These are phyloP conservation scores for Nothocercus julius DNA, from an alignment of 2,113 vertebrate genomes.

Conservation along the genomic window DNA sequence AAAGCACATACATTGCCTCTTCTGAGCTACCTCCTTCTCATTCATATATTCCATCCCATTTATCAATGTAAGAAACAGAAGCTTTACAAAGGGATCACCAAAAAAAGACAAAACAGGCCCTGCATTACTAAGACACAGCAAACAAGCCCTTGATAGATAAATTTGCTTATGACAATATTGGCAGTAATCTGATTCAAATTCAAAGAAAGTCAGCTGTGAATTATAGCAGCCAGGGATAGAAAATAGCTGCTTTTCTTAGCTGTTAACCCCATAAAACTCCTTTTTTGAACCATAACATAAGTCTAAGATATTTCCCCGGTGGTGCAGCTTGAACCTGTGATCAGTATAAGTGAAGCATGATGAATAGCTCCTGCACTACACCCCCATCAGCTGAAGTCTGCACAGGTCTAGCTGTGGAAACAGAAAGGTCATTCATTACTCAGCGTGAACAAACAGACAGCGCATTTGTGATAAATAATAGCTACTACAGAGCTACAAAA, in stretches of 20 bases:
- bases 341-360: slow-evolving; percentile 81
- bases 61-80: slow-evolving; percentile 35
- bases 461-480: slow-evolving; percentile 83
- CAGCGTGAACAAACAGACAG: slow-evolving; percentile 76
- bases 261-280: slow-evolving; percentile 51
- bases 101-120: background rate
- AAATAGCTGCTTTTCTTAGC: slow-evolving; percentile 23
- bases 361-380: slow-evolving; percentile 71
- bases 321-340: slow-evolving; percentile 46
- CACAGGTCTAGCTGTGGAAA: slow-evolving; percentile 73
- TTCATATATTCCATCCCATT: slow-evolving; percentile 31
- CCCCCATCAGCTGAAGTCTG: slow-evolving; percentile 52
- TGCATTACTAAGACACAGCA: slow-evolving; percentile 29
- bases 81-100: slow-evolving; percentile 20
- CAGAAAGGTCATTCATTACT: slow-evolving; percentile 87
- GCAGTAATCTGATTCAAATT: slow-evolving; percentile 47
- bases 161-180: slow-evolving; percentile 51
- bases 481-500: slow-evolving; percentile 75
- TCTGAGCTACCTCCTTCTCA: background rate
- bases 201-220: slow-evolving; percentile 38
- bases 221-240: background rate
- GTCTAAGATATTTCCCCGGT: slow-evolving; percentile 46
- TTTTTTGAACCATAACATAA: slow-evolving; percentile 12
- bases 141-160: slow-evolving; percentile 23
- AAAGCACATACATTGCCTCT: background rate